Base-by-base conservation (phyloP, 2,113 vertebrate species). In the Eulemur rufifrons region DNA sequence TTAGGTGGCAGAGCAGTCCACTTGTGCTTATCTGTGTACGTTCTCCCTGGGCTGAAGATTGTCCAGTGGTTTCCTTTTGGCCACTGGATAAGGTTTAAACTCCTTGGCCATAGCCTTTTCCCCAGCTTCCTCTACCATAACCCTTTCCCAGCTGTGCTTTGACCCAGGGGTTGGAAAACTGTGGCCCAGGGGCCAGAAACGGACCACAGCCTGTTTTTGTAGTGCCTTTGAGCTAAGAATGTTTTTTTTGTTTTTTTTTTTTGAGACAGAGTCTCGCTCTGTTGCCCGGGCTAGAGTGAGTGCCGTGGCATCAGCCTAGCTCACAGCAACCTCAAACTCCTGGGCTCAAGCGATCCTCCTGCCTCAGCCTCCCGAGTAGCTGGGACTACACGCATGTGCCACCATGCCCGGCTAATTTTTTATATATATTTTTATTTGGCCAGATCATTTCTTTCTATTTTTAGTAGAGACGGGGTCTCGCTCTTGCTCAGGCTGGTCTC, bases 11-110 rank as follows among this genome's bases (percentile, higher is more conserved):
- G 18, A 8, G 80, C 54, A 27, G 39, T n/a, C 27, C 18, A 21
- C 45, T 20, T 34, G 1, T n/a, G 8, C 39, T 68, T 50, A 4
- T 23, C n/a, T 23, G 81, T 25, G 39, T 5, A 2, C 10, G 0
- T 14, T 10, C 8, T 29, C 47, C 66, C 20, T 3, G 23, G 8
- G 6, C 86, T 37, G 5, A n/a, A 42, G 10, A 37, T 13, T 27
- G 20, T 47, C 61, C 52, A 37, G 32, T 2, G 23, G 6, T n/a
- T 68, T 54, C 61, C 76, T 32, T 1, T 8, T n/a, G 32, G 54
- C 52, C 78, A 15, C 47, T 0, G 54, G n/a, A 78, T 64, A 27
- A 73, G 81, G 45, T 15, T 74, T 8, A 78, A 86, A 37, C 25
- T 73, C 47, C 42, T 89, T 37, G 1, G 6, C 77, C 25, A 27